Percentiles rank a stretch among this genome's conserved stretches.
These are phyloP conservation scores for Chymomyza fuscimana DNA, from an alignment of 2,888 invertebrate genomes.

Conservation along the genomic window DNA sequence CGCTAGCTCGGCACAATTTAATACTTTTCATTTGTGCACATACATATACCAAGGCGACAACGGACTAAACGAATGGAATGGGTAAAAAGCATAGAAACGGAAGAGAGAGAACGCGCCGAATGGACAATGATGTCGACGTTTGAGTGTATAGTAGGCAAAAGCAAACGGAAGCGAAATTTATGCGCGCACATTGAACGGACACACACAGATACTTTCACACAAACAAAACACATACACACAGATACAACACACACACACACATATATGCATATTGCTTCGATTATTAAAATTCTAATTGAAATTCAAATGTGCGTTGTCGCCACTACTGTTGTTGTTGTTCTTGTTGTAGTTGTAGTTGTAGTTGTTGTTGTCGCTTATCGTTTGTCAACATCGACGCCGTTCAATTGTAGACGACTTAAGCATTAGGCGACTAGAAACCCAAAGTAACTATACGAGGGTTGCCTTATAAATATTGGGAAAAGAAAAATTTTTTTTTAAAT, in stretches of 20 bases:
- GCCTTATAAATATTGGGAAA: too few species aligned
- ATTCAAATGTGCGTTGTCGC: conserved; percentile 68
- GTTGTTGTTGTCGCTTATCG: conserved; percentile 39
- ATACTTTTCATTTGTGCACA: conserved; percentile 10
- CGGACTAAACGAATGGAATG: background rate
- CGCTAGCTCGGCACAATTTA: conserved; percentile 29
- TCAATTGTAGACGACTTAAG: conserved; percentile 22
- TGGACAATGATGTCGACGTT: background rate
- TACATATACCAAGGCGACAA: background rate
- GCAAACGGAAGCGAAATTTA: conserved; percentile 62
- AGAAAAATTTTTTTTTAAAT: too few species aligned
- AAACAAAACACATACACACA: conserved; percentile 6
- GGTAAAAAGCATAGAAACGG: background rate
- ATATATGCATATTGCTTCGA: conserved; percentile 46
- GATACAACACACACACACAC: conserved; percentile 8
- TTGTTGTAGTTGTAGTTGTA: background rate
- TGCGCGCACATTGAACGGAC: conserved; percentile 43
- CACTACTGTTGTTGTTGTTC: background rate
- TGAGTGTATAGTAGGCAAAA: background rate
- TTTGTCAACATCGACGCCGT: conserved; percentile 37
- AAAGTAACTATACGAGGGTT: too few species aligned
- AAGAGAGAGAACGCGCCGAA: background rate
- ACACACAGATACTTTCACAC: background rate
- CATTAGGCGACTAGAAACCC: background rate
- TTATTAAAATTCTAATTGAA: conserved; percentile 75